These are phyloP conservation scores for Rhopilema esculentum DNA, from an alignment of 30 jellyfish, hydroid and myxozoan genomes.

Conservation along the genomic window DNA sequence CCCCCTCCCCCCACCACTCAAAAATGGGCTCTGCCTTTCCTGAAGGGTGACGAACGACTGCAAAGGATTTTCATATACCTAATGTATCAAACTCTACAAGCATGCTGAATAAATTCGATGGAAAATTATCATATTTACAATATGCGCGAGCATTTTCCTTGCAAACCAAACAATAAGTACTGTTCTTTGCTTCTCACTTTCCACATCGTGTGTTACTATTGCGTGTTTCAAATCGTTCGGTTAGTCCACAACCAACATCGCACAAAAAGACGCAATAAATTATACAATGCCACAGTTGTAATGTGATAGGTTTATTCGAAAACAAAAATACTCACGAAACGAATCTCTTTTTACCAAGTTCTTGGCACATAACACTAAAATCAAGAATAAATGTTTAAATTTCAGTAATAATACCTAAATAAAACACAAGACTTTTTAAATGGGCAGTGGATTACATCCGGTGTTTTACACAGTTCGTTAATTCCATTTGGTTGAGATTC, in stretches of 20 bases:
- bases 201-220: neutral
- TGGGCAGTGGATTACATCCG: neutral
- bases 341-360: constrained; percentile 88
- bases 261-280: neutral
- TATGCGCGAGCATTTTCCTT: too few relatives aligned
- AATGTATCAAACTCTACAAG: too few relatives aligned
- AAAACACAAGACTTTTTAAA: neutral
- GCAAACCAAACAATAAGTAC: too few relatives aligned
- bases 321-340: constrained; percentile 74
- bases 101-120: too few relatives aligned
- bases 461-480: neutral
- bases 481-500: neutral
- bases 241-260: neutral
- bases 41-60: too few relatives aligned
- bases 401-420: neutral
- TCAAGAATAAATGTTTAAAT: neutral
- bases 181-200: too few relatives aligned
- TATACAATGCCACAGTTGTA: neutral
- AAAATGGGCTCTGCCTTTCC: too few relatives aligned
- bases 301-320: neutral
- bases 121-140: too few relatives aligned
- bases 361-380: constrained; percentile 90
- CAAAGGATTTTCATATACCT: too few relatives aligned
- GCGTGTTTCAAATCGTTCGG: neutral
- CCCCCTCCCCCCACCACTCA: too few relatives aligned